Base-by-base conservation (phyloP, 2,113 vertebrate genomes). In the Rhea pennata region DNA sequence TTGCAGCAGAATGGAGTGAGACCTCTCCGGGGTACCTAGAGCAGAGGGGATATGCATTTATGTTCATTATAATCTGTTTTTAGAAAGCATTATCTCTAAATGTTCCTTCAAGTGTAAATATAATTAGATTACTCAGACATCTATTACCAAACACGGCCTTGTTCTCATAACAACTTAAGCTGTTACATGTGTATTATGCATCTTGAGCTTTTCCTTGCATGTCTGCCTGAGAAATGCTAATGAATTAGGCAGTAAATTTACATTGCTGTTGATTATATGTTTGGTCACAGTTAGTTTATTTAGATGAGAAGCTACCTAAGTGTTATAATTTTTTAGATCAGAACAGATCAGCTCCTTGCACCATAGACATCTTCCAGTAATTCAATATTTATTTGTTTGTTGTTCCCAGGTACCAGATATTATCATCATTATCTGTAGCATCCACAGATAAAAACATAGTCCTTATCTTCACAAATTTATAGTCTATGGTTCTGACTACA, bases 1-100 rank as follows among this genome's bases (percentile, higher is more conserved):
- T 90, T 99, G 99, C 89, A 99, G 97, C 67, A 99, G 98, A 89
- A 99, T 98, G 22, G 99, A 99, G 97, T 99, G 99, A 73, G 99
- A 99, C 76, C 99, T 99, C 96, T 99, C 99, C 0, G 99, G 99
- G 10, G 98, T 98, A 58, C 99, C 99, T 99, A 90, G 50, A 95
- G 87, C 46, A 96, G 54, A 96, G 71, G 69, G 36, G 7, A 88
- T 22, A 36, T 72, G 29, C 40, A 67, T 96, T 93, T 92, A 79
- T 0, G 0, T 72, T 86, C 58, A 59, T 72, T 87, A 69, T 15
- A 92, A 71, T 31, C 15, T 0, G 3, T 17, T 48, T 82, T 70
- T 67, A 39, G 79, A 65, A 91, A 93, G 23, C 33, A 83, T 19
- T 48, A 33, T 26, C 58, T 87, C 29, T 84, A 81, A 88, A 5